phyloP scores from a whole-genome alignment of 2,113 vertebrate genomes.

The Ia io region DNA sequence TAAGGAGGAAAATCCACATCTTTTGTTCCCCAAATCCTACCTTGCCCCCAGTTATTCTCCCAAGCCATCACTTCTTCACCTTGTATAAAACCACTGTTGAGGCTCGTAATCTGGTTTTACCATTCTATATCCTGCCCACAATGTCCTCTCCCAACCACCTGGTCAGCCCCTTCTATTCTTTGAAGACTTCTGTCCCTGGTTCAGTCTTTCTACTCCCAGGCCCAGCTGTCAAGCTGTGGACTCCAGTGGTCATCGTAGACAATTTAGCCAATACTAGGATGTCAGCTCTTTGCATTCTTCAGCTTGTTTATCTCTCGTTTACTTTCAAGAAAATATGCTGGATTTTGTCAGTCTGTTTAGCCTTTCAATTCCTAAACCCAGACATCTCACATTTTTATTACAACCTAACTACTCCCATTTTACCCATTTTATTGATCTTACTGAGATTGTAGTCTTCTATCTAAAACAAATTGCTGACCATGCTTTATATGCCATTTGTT shows the following conservation, averaged over 20 bases:
- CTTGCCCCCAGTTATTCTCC: neutral
- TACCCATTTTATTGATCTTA: neutral
- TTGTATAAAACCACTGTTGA: neutral
- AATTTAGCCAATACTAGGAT: neutral
- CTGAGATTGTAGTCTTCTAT: neutral
- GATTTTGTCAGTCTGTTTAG: neutral
- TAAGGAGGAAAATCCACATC: neutral
- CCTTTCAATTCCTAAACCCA: conserved; percentile 4
- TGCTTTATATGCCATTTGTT: neutral
- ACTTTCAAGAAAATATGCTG: neutral
- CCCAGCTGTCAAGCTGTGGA: neutral
- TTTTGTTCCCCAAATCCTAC: neutral
- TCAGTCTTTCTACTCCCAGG: neutral
- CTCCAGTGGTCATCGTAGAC: neutral
- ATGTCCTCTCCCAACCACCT: neutral
- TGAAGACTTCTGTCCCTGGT: neutral
- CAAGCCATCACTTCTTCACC: neutral
- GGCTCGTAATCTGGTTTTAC: neutral
- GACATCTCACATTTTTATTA: neutral
- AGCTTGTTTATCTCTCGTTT: neutral
- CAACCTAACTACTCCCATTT: neutral
- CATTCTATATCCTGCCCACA: neutral
- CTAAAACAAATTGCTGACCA: neutral
- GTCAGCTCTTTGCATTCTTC: neutral
- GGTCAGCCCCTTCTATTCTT: neutral